Evolutionary conservation across 2,888 invertebrate species (phyloP), one percentile per base, ranked within the genome.

Genomic region (Apamea crenata): DNA sequence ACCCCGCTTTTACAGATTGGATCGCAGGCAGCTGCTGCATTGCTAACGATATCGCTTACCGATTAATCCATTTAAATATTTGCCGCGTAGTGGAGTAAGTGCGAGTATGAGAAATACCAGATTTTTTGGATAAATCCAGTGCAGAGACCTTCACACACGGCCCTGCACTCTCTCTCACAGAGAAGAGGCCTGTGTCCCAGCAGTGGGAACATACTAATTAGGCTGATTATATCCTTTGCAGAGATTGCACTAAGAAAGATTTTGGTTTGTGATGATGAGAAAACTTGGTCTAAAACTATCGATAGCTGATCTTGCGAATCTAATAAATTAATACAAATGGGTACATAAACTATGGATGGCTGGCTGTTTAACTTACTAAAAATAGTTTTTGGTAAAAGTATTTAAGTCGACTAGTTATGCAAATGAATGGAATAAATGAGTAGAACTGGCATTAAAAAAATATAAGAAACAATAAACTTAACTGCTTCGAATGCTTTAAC

Each of bases 1-100:
- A 67, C 32, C 40, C 70, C 29, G 63, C 47, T 76, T 83, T 70
- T 59, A 65, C 18, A 61, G 32, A 68, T 80, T 71, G 32, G 47
- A 74, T 63, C 61, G 44, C 21, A n/a, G 6, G 18, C 18, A 63
- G 21, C n/a, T 12, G 50, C 29, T 61, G 47, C 44, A 47, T 25
- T 44, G 32, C 50, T 44, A 71, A 67, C 32, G 32, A 50, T 61
- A 29, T 21, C 16, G 16, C 12, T 66, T 66, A 61, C 16, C 12
- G 18, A 44, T 74, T 32, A n/a, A 67, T 40, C 32, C 7, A 59
- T 72, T 66, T 10, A 50, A 66, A 73, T 68, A 74, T 32, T 44
- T 40, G 1, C 14, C 29, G 3, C 25, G 6, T 36, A 29, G 12
- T 25, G 7, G 21, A 32, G 29, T 53, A 21, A n/a, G 18, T 32